Percentiles rank a stretch among this genome's conserved stretches.
These are phyloP conservation scores for Bos indicus DNA, from an alignment of 2,113 vertebrate genomes.

Conservation along the genomic window DNA sequence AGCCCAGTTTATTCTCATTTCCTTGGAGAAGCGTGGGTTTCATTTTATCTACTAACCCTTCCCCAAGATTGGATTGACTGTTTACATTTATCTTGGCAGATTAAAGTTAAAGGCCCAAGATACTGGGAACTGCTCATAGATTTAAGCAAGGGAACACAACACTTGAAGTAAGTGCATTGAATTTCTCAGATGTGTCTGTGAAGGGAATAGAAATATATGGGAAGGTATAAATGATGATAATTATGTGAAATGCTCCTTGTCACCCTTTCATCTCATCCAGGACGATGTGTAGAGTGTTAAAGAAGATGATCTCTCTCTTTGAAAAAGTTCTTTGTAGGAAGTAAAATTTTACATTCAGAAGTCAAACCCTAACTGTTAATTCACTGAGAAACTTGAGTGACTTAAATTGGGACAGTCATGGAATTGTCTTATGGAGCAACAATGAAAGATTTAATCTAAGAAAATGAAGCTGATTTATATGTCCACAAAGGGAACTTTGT, in stretches of 20 bases:
- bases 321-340: constrained; percentile 23
- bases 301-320: not conserved
- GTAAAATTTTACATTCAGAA: constrained; percentile 5
- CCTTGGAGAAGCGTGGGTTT: not conserved
- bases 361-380: not conserved
- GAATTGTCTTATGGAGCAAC: not conserved
- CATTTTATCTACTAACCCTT: not conserved
- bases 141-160: constrained; percentile 90
- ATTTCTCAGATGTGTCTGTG: not conserved
- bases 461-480: not conserved
- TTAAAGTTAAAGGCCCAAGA: constrained; percentile 96
- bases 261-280: not conserved
- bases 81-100: constrained; percentile 80
- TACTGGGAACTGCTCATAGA: constrained; percentile 98
- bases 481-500: not conserved
- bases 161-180: constrained; percentile 89
- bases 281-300: not conserved
- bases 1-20: not conserved
- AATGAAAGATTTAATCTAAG: not conserved
- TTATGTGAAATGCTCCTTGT: not conserved
- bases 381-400: constrained; percentile 1
- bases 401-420: not conserved
- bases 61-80: not conserved
- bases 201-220: not conserved
- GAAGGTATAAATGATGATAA: not conserved